Conservation (phyloP, 92 coral and sea anemone genomes). For the Zoanthus gigantus region DNA sequence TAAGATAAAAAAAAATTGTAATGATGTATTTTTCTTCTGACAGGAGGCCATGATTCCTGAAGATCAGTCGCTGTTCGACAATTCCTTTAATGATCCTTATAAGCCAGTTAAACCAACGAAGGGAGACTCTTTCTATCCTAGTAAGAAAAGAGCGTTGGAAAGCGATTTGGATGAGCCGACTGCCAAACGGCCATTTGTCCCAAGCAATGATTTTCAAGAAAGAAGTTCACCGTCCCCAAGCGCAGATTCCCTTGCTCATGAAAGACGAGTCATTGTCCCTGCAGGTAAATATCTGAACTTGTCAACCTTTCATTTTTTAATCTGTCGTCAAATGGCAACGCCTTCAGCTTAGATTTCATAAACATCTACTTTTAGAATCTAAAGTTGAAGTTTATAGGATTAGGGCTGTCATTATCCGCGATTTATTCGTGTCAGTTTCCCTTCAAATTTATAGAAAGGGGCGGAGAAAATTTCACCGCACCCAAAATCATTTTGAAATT, state of each 20-base stretch:
- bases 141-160: constrained; percentile 89
- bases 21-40: not conserved
- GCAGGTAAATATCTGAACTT: constrained; percentile 79
- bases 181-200: constrained; percentile 91
- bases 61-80: constrained; percentile 95
- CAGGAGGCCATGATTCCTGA: constrained; percentile 79
- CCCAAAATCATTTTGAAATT: constrained; percentile 6
- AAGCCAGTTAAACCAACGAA: constrained; percentile 87
- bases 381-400: constrained; percentile 22
- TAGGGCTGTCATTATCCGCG: not conserved
- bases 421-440: constrained; percentile 18
- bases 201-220: constrained; percentile 93
- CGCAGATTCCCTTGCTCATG: constrained; percentile 82
- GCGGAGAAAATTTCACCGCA: constrained; percentile 42
- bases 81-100: constrained; percentile 90
- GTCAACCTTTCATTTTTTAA: constrained; percentile 45
- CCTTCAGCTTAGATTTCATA: constrained; percentile 44
- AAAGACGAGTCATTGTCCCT: constrained; percentile 97
- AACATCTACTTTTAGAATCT: constrained; percentile 39
- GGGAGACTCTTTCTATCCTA: constrained; percentile 70
- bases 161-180: constrained; percentile 93
- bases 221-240: constrained; percentile 94
- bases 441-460: constrained; percentile 27
- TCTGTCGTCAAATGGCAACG: constrained; percentile 62
- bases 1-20: not conserved